Conservation (phyloP, 2,888 invertebrate genomes). For the Eurytoma californica region DNA sequence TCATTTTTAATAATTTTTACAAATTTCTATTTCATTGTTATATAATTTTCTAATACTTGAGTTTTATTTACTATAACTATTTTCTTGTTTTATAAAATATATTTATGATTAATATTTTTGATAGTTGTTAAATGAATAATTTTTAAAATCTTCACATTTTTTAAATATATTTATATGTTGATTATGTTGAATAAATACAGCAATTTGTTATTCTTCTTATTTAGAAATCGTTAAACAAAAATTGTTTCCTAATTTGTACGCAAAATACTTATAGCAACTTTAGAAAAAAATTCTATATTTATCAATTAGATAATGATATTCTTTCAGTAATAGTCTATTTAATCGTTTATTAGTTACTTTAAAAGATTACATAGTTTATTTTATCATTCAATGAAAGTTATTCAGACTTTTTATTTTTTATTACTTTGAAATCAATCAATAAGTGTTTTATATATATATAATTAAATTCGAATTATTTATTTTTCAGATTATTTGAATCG, state of each 20-base stretch:
- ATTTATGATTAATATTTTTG: slow-evolving; percentile 30
- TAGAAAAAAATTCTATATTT: slow-evolving; percentile 10
- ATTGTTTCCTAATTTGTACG: slow-evolving; percentile 13
- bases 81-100: too few relatives aligned
- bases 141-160: too few relatives aligned
- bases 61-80: slow-evolving; percentile 16
- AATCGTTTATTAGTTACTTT: slow-evolving; percentile 22
- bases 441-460: background rate
- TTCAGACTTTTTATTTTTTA: slow-evolving; percentile 43
- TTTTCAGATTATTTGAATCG: slow-evolving; percentile 91
- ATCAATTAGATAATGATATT: slow-evolving; percentile 11
- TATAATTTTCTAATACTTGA: slow-evolving; percentile 7
- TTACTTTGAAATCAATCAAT: background rate
- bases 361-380: slow-evolving; percentile 20
- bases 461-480: slow-evolving; percentile 49
- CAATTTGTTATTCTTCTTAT: slow-evolving; percentile 43
- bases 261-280: slow-evolving; percentile 17
- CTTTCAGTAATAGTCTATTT: slow-evolving; percentile 10
- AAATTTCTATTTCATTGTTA: slow-evolving; percentile 17
- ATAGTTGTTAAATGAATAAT: background rate
- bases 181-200: slow-evolving; percentile 2
- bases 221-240: slow-evolving; percentile 16
- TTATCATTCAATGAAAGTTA: slow-evolving; percentile 32
- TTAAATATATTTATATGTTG: background rate
- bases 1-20: slow-evolving; percentile 39